Evolutionary conservation across 2,797 vertebrate species (phyloP), one percentile per base, ranked within the genome.

Genomic region (Melanotaenia pygmaea): DNA sequence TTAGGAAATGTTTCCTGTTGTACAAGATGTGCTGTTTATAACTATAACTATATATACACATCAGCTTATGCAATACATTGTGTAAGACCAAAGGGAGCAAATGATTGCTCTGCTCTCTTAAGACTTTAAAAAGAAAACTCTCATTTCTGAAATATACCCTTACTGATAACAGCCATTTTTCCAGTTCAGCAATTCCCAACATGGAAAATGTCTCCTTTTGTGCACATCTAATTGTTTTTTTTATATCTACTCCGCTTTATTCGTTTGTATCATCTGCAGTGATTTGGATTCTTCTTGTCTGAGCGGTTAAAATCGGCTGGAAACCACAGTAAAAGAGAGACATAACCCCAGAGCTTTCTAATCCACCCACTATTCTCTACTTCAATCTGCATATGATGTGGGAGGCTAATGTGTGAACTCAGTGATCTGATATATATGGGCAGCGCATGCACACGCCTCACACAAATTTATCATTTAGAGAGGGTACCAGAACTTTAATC

Each of bases 321-420:
- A 89, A 86, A 84, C 80, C 77, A 78, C 81, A 88, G 85, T 59
- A 74, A 86, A 89, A 90, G 70, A 84, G 72, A 89, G 80, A 77
- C 81, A 85, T 81, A 82, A 89, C 87, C 84, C 80, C 78, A 80
- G 79, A 80, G 87, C 82, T 87, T 81, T 91, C 79, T 91, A 93
- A 93, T 88, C 92, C 91, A 78, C 93, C 94, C 93, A 93, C 93
- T 60, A 81, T 74, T 77, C 89, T 81, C 86, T 80, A 72, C 82
- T 81, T 88, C 80, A 59, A 88, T 93, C 86, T 93, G 88, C 91
- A 92, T 92, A 91, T 47, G 24, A 82, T 86, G 93, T 93, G 88
- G 93, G 92, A 89, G 91, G 91, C 85, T 90, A 89, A 89, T 92
- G 90, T 93, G 86, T 90, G 89, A 90, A 91, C 90, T 86, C 79